Conservation (phyloP, 1,140 invertebrate species). For the Caenorhabditis brenneri region DNA sequence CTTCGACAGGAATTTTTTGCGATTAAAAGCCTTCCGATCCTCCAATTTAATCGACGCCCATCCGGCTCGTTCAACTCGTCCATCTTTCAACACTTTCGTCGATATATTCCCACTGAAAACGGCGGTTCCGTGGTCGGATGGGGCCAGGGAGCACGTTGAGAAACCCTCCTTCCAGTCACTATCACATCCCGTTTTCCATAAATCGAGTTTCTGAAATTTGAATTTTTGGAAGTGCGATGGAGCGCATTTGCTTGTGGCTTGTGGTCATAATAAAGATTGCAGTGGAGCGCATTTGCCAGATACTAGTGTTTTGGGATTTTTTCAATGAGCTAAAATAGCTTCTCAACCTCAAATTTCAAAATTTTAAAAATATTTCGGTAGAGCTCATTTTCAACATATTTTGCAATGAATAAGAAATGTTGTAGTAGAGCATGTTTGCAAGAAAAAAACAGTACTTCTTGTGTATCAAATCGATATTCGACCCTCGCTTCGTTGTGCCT, state of each 20-base stretch:
- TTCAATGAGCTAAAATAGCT: too few species aligned
- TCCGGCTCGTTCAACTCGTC: conserved; percentile 54
- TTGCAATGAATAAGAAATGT: too few species aligned
- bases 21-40: conserved; percentile 53
- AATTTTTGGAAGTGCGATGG: too few species aligned
- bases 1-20: conserved; percentile 51
- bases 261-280: too few species aligned
- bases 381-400: too few species aligned
- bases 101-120: conserved; percentile 52
- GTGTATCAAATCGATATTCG: conserved; percentile 53
- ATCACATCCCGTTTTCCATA: conserved; percentile 57
- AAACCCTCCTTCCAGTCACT: conserved; percentile 58
- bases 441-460: too few species aligned
- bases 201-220: conserved; percentile 37
- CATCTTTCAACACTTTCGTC: conserved; percentile 52
- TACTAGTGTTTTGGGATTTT: too few species aligned
- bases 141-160: conserved; percentile 41
- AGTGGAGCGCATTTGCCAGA: too few species aligned
- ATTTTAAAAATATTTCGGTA: too few species aligned
- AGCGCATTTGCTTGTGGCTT: too few species aligned
- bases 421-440: too few species aligned
- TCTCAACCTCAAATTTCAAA: too few species aligned
- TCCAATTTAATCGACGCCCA: conserved; percentile 59
- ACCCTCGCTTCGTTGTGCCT: conserved; percentile 53
- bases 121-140: conserved; percentile 52